These are phyloP conservation scores for Magallana nippona DNA, from an alignment of 2,888 invertebrate species.

Conservation along the genomic window DNA sequence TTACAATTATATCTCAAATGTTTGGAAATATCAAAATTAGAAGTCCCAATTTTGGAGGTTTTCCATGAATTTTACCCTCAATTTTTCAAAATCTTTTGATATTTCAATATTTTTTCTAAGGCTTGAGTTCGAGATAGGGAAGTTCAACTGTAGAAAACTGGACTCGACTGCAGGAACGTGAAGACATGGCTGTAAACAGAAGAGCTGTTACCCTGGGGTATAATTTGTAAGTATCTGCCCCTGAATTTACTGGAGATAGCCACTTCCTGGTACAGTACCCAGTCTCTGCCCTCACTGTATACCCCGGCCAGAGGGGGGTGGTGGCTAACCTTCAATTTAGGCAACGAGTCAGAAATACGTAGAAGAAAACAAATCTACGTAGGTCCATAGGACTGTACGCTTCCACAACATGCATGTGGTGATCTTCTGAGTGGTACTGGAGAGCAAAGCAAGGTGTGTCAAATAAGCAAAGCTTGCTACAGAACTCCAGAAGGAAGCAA, in stretches of 20 bases:
- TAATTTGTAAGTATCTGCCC: constrained; percentile 93
- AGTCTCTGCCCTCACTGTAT: constrained; percentile 93
- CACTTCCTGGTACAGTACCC: constrained; percentile 99
- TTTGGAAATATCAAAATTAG: no score
- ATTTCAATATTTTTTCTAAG: no score
- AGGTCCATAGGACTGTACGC: not conserved
- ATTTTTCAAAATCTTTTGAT: no score
- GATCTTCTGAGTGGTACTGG: not conserved
- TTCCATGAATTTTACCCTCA: no score
- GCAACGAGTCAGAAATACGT: not conserved
- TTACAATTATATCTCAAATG: no score
- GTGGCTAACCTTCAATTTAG: constrained; percentile 89
- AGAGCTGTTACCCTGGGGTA: constrained; percentile 82
- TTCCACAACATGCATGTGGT: no score
- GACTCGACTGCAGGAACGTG: no score
- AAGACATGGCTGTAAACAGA: no score
- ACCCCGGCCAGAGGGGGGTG: constrained; percentile 99
- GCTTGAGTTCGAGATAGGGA: no score
- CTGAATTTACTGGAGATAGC: constrained; percentile 99
- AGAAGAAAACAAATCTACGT: not conserved
- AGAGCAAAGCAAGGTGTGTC: not conserved
- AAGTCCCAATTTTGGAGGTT: no score
- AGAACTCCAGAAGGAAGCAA: not conserved
- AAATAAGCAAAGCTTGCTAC: not conserved
- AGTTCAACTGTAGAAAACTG: no score